Evolutionary conservation across 2,888 invertebrate genomes (phyloP), one percentile per base, ranked within the genome.

Genomic region (Homarus gammarus): DNA sequence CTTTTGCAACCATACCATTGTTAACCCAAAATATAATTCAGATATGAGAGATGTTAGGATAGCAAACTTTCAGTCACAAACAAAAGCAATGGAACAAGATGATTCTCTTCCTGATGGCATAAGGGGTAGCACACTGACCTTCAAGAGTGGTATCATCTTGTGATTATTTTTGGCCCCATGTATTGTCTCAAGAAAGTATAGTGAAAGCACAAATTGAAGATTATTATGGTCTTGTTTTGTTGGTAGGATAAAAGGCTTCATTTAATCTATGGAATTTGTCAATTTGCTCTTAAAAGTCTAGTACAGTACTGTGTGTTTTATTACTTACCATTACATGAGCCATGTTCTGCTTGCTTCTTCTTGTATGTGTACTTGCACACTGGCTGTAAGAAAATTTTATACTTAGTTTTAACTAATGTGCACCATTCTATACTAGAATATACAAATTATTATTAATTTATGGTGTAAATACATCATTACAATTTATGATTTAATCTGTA

Each of bases 1-100:
- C 36, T 68, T 86, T 78, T 77, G 78, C 51, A 70, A 86, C 31
- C 51, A 77, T 61, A 22, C 31, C 61, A 78, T 70, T 75, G 75
- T 84, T 78, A 49, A 77, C 36, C 49, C 85, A 33, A 51, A 27
- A 22, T 61, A 36, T 77, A 85, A 61, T 56, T 44, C 31, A 68
- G 61, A 78, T 68, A 40, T 38, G 82, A 82, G 22, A 82, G 56
- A 68, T 77, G 75, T 77, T 77, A 84, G 84, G 36, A 31, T 85
- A 85, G 85, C 61, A 51, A 75, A 56, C 49, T 78, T 86, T 78
- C 73, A 84, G 85, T 86, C 85, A 70, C 78, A 86, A 85, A 68
- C 49, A 75, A 61, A 64, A 78, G 70, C 78, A 49, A 18, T 78
- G 85, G 61, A 33, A 44, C 70, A 68, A 31, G 81, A 64, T 82